These are phyloP conservation scores for Eucera pruinosa DNA, from an alignment of 2,888 invertebrate species.

Conservation along the genomic window DNA sequence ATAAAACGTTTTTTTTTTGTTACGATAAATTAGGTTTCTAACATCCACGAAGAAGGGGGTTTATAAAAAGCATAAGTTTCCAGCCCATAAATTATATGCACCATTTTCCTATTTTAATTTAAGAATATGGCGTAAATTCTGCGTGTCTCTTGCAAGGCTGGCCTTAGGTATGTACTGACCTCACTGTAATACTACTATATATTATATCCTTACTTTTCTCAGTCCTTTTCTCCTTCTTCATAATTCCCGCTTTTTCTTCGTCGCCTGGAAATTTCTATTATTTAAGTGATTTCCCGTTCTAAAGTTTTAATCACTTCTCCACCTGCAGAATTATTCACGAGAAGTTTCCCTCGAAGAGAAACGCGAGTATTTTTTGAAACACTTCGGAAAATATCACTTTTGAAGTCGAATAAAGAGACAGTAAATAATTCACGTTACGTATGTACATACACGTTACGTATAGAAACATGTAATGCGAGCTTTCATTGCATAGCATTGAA, in stretches of 20 bases:
- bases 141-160: background rate
- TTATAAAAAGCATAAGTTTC: background rate
- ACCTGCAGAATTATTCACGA: background rate
- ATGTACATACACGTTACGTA: background rate
- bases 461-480: background rate
- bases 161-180: background rate
- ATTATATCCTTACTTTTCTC: background rate
- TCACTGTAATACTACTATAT: background rate
- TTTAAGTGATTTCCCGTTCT: constrained; percentile 8
- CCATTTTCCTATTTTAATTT: constrained; percentile 22
- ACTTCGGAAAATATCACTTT: background rate
- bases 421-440: constrained; percentile 29
- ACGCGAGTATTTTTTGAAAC: background rate
- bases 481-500: background rate
- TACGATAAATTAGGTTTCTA: constrained; percentile 8
- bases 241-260: background rate
- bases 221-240: background rate
- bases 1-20: background rate
- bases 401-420: constrained; percentile 8
- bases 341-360: background rate
- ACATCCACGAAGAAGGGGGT: background rate
- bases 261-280: constrained; percentile 6
- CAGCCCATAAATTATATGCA: constrained; percentile 2
- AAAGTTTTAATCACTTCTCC: background rate
- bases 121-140: constrained; percentile 4